Evolutionary conservation across 2,888 invertebrate species (phyloP).

Genomic region (Pandemis corylana): DNA sequence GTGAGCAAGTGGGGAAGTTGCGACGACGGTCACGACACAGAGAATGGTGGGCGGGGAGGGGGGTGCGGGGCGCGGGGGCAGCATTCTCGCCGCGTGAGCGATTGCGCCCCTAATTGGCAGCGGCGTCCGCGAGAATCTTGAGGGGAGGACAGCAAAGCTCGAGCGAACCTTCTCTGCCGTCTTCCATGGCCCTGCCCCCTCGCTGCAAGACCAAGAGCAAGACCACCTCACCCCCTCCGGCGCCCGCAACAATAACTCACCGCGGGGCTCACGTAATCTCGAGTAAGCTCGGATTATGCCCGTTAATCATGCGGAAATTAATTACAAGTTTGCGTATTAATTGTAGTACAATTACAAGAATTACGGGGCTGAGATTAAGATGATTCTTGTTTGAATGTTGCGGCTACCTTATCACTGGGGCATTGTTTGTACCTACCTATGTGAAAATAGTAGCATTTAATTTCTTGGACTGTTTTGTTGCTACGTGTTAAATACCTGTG

Average conservation of each 20-base stretch:
- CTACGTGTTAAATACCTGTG: neutral
- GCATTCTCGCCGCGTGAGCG: conserved; percentile 80
- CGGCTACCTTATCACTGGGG: conserved; percentile 23
- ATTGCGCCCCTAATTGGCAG: conserved; percentile 85
- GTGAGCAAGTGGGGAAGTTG: conserved; percentile 71
- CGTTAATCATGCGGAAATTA: conserved; percentile 84
- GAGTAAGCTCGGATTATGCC: conserved; percentile 83
- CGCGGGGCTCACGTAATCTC: conserved; percentile 81
- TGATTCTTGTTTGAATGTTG: conserved; percentile 46
- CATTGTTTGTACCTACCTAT: conserved; percentile 30
- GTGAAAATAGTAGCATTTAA: conserved; percentile 19
- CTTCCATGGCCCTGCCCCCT: conserved; percentile 54
- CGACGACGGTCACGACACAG: conserved; percentile 73
- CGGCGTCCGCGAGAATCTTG: conserved; percentile 86
- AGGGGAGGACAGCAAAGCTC: conserved; percentile 80
- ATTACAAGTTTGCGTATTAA: conserved; percentile 84
- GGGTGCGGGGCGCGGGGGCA: conserved; percentile 54
- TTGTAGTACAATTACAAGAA: conserved; percentile 81
- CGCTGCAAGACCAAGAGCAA: conserved; percentile 33
- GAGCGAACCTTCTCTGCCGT: conserved; percentile 74
- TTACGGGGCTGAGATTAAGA: conserved; percentile 65
- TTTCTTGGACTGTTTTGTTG: neutral
- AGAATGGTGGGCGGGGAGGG: conserved; percentile 64
- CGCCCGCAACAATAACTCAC: conserved; percentile 79
- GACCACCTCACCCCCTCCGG: conserved; percentile 54